phyloP scores from a whole-genome alignment of 2,888 invertebrate genomes.

The Perizoma flavofasciatum region DNA sequence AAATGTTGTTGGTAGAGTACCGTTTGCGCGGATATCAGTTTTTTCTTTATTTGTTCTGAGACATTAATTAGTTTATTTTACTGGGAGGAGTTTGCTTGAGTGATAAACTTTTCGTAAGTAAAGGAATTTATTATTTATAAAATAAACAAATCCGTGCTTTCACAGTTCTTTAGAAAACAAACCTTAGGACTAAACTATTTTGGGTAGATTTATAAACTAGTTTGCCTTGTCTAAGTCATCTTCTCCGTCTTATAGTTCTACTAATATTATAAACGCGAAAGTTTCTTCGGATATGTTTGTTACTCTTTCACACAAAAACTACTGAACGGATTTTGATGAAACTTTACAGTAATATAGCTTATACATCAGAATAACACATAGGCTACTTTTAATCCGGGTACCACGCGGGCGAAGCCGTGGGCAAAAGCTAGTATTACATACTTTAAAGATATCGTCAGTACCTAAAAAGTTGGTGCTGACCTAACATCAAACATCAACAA shows the following conservation, averaged over 20 bases:
- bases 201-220: no score
- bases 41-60: slow-evolving; percentile 51
- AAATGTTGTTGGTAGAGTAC: slow-evolving; percentile 48
- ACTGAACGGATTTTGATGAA: no score
- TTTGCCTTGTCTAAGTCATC: not conserved
- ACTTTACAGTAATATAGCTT: no score
- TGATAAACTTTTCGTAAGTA: slow-evolving; percentile 24
- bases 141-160: not conserved
- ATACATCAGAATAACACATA: no score
- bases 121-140: slow-evolving; percentile 11
- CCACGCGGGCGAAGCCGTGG: no score
- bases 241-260: not conserved
- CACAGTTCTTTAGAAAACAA: slow-evolving; percentile 1
- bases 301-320: no score
- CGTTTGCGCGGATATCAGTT: slow-evolving; percentile 56
- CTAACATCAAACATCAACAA: slow-evolving; percentile 17
- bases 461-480: slow-evolving; percentile 2
- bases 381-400: no score
- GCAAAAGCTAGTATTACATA: slow-evolving; percentile 10
- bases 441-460: slow-evolving; percentile 9
- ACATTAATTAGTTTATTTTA: slow-evolving; percentile 50
- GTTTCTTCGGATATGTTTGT: no score
- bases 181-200: not conserved
- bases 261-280: no score
- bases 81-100: slow-evolving; percentile 32